These are phyloP conservation scores for Ophion costatus DNA, from an alignment of 2,888 invertebrate species.

Conservation along the genomic window DNA sequence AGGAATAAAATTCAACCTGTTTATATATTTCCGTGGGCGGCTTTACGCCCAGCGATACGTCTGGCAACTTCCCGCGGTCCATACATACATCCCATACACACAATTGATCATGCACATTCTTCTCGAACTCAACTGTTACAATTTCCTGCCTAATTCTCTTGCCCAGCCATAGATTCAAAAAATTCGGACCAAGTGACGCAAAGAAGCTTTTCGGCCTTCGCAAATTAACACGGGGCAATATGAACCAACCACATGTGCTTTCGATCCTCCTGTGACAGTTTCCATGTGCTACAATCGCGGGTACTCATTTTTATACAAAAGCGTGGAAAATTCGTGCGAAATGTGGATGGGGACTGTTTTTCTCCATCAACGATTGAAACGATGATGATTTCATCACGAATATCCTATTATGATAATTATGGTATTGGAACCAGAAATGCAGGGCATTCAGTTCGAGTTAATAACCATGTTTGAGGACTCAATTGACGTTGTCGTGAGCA, in stretches of 20 bases:
- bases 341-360: not conserved
- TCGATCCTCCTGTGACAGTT: not conserved
- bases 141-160: not conserved
- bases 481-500: constrained; percentile 50
- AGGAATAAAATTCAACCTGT: constrained; percentile 13
- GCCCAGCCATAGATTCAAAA: not conserved
- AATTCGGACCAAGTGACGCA: not conserved
- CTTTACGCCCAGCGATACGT: not conserved
- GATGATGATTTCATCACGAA: constrained; percentile 12
- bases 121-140: not conserved
- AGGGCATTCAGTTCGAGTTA: constrained; percentile 23
- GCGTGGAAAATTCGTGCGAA: not conserved
- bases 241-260: not conserved
- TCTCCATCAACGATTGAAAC: too few relatives aligned
- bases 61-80: not conserved
- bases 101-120: constrained; percentile 2
- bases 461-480: constrained; percentile 55
- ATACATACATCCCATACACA: not conserved
- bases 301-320: not conserved
- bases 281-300: not conserved
- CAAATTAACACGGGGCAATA: not conserved
- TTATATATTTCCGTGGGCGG: constrained; percentile 13
- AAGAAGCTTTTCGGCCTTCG: not conserved
- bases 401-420: constrained; percentile 48
- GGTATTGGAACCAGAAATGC: constrained; percentile 42